These are phyloP conservation scores for Dryadula phaetusa DNA, from an alignment of 2,888 invertebrate genomes.

Conservation along the genomic window DNA sequence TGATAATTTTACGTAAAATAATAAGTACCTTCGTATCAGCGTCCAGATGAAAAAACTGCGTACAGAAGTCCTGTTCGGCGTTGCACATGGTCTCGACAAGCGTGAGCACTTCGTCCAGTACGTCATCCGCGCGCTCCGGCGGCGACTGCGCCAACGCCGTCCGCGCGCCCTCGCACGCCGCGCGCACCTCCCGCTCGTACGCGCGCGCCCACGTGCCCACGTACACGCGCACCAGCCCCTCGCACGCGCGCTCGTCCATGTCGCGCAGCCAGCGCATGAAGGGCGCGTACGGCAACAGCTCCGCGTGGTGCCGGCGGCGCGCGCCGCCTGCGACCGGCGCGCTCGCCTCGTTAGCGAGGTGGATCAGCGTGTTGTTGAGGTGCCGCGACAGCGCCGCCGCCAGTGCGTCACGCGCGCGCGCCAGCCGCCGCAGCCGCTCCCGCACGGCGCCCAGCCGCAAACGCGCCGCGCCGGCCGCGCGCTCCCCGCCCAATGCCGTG, in stretches of 20 bases:
- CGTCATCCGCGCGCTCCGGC: constrained; percentile 56
- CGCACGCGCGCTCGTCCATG: constrained; percentile 93
- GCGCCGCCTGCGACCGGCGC: constrained; percentile 64
- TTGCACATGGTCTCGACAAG: constrained; percentile 96
- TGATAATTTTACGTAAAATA: too few species aligned
- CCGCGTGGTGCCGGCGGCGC: constrained; percentile 88
- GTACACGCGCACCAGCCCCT: constrained; percentile 89
- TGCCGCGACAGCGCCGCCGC: constrained; percentile 92
- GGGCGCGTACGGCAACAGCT: constrained; percentile 93
- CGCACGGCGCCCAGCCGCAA: constrained; percentile 65
- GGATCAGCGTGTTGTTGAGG: constrained; percentile 97
- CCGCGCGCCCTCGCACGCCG: constrained; percentile 90
- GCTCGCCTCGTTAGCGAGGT: constrained; percentile 88
- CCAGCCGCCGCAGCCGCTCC: constrained; percentile 64
- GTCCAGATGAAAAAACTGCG: constrained; percentile 94
- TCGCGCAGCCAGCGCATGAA: constrained; percentile 96
- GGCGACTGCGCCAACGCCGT: constrained; percentile 60
- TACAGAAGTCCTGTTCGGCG: constrained; percentile 97
- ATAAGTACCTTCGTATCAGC: constrained; percentile 73
- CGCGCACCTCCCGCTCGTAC: constrained; percentile 93
- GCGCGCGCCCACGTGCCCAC: constrained; percentile 92
- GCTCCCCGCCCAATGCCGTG: constrained; percentile 54
- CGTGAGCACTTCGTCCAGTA: constrained; percentile 86
- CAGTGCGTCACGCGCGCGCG: constrained; percentile 64
- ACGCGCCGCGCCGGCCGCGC: constrained; percentile 50